Base-by-base conservation (phyloP, 2,888 invertebrate genomes). In the Folsomia manolachei region DNA sequence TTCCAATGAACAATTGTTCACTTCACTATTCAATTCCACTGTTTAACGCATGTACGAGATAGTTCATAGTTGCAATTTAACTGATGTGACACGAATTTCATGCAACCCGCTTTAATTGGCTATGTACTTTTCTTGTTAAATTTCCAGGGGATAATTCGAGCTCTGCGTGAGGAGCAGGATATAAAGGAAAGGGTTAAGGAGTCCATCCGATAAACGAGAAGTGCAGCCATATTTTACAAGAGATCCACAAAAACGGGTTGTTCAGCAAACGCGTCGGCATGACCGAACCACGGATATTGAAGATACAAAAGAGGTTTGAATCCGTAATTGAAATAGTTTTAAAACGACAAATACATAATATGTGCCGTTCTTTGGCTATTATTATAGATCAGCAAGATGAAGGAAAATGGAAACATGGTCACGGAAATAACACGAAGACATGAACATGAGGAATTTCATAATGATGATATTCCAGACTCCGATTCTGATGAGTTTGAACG, bases 271-370 rank as follows among this genome's bases (percentile, higher is more conserved):
- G 51, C 87, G 88, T 77, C 90, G 90, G 78, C 90, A 89, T 80
- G 93, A 93, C 83, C 77, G 81, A 27, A 91, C 91, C 68, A 89
- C 92, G 83, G 93, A 94, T 84, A 93, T 93, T 76, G 94, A 94
- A 86, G 92, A 93, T 82, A 91, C 90, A 76, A 87, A 88, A 69
- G 82, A 81, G 76, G 81, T 81, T 72, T 75, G 64, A 27, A 21
- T 26, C 21, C 4, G n/a, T n/a, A n/a, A n/a, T n/a, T n/a, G n/a
- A n/a, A n/a, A n/a, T n/a, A n/a, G n/a, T 14, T n/a, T n/a, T n/a
- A n/a, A n/a, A n/a, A n/a, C n/a, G n/a, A n/a, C n/a, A n/a, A n/a
- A n/a, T n/a, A n/a, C n/a, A n/a, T n/a, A n/a, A n/a, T n/a, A n/a
- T n/a, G n/a, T n/a, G n/a, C n/a, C n/a, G n/a, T n/a, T n/a, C 26